phyloP scores from a whole-genome alignment of 2,888 invertebrate species.

The Drosophila percnosoma region DNA sequence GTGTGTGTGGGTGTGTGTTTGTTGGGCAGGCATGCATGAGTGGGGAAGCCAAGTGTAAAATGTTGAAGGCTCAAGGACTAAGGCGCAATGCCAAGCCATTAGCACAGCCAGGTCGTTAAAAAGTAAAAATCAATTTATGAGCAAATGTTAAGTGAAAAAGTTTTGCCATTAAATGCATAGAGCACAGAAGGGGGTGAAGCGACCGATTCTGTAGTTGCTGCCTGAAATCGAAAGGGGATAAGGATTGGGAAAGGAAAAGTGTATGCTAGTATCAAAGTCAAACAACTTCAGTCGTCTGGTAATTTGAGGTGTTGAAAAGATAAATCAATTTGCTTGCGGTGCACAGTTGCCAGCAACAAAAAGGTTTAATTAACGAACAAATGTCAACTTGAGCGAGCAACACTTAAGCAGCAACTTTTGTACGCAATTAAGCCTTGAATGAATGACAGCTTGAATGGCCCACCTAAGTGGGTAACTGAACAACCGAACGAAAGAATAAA shows the following conservation, averaged over 20 bases:
- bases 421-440: conserved; percentile 76
- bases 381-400: conserved; percentile 74
- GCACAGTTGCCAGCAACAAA: conserved; percentile 72
- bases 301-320: conserved; percentile 74
- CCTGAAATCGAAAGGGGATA: conserved; percentile 16
- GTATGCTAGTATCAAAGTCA: conserved; percentile 21
- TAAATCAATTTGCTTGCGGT: conserved; percentile 80
- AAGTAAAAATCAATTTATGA: conserved; percentile 82
- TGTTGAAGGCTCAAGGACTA: conserved; percentile 39
- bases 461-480: conserved; percentile 54
- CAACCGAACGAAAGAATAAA: conserved; percentile 18
- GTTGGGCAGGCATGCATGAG: conserved; percentile 44
- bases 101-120: conserved; percentile 71
- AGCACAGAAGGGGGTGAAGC: conserved; percentile 17
- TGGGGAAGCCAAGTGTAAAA: conserved; percentile 12
- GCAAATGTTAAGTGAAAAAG: conserved; percentile 78
- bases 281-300: conserved; percentile 34
- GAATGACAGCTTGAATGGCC: conserved; percentile 71
- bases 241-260: not conserved
- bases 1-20: conserved; percentile 12
- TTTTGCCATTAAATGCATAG: conserved; percentile 71
- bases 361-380: conserved; percentile 81
- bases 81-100: conserved; percentile 55
- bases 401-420: conserved; percentile 78
- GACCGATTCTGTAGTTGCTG: conserved; percentile 5